Percentiles rank a stretch among this genome's conserved stretches.
Evolutionary conservation across 2,888 invertebrate genomes (phyloP).

Genomic region (Latrodectus hesperus): DNA sequence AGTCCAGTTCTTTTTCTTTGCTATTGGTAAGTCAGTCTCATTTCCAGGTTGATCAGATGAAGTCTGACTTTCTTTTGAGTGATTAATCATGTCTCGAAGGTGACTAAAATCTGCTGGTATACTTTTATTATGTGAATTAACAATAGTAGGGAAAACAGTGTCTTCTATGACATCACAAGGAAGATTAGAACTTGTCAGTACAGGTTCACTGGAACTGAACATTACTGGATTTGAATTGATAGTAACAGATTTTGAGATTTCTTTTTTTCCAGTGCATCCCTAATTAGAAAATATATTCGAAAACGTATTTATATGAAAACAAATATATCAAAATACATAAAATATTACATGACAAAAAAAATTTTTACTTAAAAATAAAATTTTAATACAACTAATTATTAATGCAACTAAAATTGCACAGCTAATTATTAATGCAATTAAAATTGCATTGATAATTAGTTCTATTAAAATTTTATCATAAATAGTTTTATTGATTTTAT

Average conservation of each 20-base stretch:
- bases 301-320: too few relatives aligned
- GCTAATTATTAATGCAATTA: too few relatives aligned
- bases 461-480: too few relatives aligned
- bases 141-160: slow-evolving; percentile 37
- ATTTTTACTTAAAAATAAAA: too few relatives aligned
- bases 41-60: not conserved
- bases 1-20: slow-evolving; percentile 37
- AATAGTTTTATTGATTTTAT: too few relatives aligned
- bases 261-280: not conserved
- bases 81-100: slow-evolving; percentile 26
- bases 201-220: not conserved
- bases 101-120: slow-evolving; percentile 62
- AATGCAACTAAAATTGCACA: too few relatives aligned
- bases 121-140: slow-evolving; percentile 12
- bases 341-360: too few relatives aligned
- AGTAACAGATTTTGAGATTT: not conserved
- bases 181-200: slow-evolving; percentile 17
- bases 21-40: not conserved
- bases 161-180: slow-evolving; percentile 67
- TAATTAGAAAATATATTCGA: slow-evolving; percentile 8
- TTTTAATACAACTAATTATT: too few relatives aligned
- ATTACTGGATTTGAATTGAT: not conserved
- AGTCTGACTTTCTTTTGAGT: not conserved
- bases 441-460: too few relatives aligned
- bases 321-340: too few relatives aligned